Evolutionary conservation across 2,797 vertebrate species (phyloP).

Genomic region (Spea hammondii): DNA sequence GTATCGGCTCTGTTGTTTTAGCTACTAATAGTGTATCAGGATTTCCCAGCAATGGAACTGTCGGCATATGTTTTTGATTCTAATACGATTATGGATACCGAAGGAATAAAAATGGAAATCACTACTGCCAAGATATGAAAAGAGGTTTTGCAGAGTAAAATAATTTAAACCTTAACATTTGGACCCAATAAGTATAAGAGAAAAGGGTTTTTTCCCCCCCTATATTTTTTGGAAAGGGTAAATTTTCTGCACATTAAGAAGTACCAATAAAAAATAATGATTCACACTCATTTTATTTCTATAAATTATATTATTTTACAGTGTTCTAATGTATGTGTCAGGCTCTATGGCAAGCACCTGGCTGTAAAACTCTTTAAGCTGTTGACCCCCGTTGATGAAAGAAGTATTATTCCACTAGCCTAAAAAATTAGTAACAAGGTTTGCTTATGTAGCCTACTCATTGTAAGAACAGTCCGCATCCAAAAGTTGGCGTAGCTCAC

Average conservation of each 20-base stretch:
- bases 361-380: constrained; percentile 68
- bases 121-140: constrained; percentile 81
- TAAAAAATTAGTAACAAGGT: too few relatives aligned
- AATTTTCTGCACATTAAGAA: constrained; percentile 78
- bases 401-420: constrained; percentile 12
- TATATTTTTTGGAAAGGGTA: constrained; percentile 77
- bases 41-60: constrained; percentile 62
- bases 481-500: too few relatives aligned
- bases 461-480: too few relatives aligned
- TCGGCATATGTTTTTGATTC: constrained; percentile 82
- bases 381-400: constrained; percentile 63
- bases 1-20: constrained; percentile 61
- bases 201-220: constrained; percentile 66
- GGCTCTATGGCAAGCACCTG: constrained; percentile 75
- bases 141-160: constrained; percentile 78
- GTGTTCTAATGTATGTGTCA: constrained; percentile 76
- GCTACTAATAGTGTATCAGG: constrained; percentile 64
- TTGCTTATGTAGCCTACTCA: too few relatives aligned
- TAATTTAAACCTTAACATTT: constrained; percentile 82
- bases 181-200: constrained; percentile 77
- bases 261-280: constrained; percentile 84
- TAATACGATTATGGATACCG: constrained; percentile 80
- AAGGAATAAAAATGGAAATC: constrained; percentile 84
- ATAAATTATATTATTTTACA: constrained; percentile 78
- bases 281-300: constrained; percentile 76